Evolutionary conservation across 2,113 vertebrate species (phyloP).

Genomic region (Nyctibius bracteatus): DNA sequence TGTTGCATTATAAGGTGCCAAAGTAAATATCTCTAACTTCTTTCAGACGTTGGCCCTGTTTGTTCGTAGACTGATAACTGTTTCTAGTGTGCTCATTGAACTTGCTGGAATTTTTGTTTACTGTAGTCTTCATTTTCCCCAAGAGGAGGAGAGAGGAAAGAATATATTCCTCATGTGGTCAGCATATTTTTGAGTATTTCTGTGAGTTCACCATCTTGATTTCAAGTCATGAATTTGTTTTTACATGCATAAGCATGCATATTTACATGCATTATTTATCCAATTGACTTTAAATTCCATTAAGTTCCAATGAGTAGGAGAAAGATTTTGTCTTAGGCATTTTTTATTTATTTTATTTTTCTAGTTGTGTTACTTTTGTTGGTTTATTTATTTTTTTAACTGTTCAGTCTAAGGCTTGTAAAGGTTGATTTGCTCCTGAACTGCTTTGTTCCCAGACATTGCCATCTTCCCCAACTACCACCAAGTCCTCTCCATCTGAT

Average conservation of each 20-base stretch:
- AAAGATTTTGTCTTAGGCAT: slow-evolving; percentile 72
- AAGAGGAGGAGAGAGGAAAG: slow-evolving; percentile 67
- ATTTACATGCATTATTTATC: slow-evolving; percentile 78
- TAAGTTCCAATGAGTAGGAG: slow-evolving; percentile 78
- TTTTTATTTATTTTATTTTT: slow-evolving; percentile 73
- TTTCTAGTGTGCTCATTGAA: slow-evolving; percentile 70
- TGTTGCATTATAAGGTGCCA: slow-evolving; percentile 57
- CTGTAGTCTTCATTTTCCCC: slow-evolving; percentile 63
- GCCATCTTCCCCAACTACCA: slow-evolving; percentile 91
- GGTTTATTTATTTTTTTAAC: slow-evolving; percentile 78
- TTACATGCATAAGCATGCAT: slow-evolving; percentile 82
- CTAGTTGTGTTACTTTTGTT: slow-evolving; percentile 79
- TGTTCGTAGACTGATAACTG: slow-evolving; percentile 57
- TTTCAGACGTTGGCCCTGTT: slow-evolving; percentile 54
- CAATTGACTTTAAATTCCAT: slow-evolving; percentile 79
- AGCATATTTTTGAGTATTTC: slow-evolving; percentile 73
- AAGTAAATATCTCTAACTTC: slow-evolving; percentile 60
- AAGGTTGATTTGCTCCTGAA: slow-evolving; percentile 90
- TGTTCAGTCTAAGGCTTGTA: slow-evolving; percentile 82
- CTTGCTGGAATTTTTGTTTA: slow-evolving; percentile 73
- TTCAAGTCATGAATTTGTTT: slow-evolving; percentile 82
- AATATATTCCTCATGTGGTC: slow-evolving; percentile 70
- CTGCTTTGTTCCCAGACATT: slow-evolving; percentile 93
- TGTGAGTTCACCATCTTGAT: slow-evolving; percentile 79
- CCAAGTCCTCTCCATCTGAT: slow-evolving; percentile 91